Conservation (phyloP, 2,888 invertebrate species). For the Oeneis ivallda region DNA sequence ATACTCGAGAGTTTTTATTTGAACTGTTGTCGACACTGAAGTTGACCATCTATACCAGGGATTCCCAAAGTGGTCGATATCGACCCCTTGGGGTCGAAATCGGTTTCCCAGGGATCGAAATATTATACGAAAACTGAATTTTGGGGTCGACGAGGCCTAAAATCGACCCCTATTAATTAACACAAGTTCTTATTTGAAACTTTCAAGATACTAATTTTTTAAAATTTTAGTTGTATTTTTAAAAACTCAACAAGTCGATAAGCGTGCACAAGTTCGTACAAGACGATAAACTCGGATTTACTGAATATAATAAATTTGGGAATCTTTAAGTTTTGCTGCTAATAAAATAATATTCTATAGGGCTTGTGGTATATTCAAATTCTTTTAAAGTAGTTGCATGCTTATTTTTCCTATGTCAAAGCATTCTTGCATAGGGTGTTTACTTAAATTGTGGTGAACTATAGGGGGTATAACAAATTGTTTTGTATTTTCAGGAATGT, state of each 20-base stretch:
- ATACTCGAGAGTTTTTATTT: background rate
- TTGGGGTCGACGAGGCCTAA: too few relatives aligned
- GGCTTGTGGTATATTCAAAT: background rate
- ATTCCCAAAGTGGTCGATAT: too few relatives aligned
- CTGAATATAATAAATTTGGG: background rate
- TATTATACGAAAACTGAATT: too few relatives aligned
- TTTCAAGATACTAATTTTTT: too few relatives aligned
- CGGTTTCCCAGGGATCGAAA: too few relatives aligned
- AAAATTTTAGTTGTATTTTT: too few relatives aligned
- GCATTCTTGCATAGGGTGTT: conserved; percentile 9
- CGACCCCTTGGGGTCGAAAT: too few relatives aligned
- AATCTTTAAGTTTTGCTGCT: background rate
- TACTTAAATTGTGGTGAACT: background rate
- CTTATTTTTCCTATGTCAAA: background rate
- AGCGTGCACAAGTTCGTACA: too few relatives aligned
- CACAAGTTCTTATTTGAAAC: too few relatives aligned
- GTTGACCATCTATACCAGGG: background rate
- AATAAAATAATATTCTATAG: background rate
- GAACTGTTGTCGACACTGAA: background rate
- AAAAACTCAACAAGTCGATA: too few relatives aligned
- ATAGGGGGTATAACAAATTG: conserved; percentile 37
- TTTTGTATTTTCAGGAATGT: conserved; percentile 51
- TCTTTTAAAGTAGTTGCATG: background rate
- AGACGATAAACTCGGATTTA: too few relatives aligned
- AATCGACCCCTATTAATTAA: too few relatives aligned